phyloP scores from a whole-genome alignment of 2,113 vertebrate genomes.

The Sinocyclocheilus anshuiensis region DNA sequence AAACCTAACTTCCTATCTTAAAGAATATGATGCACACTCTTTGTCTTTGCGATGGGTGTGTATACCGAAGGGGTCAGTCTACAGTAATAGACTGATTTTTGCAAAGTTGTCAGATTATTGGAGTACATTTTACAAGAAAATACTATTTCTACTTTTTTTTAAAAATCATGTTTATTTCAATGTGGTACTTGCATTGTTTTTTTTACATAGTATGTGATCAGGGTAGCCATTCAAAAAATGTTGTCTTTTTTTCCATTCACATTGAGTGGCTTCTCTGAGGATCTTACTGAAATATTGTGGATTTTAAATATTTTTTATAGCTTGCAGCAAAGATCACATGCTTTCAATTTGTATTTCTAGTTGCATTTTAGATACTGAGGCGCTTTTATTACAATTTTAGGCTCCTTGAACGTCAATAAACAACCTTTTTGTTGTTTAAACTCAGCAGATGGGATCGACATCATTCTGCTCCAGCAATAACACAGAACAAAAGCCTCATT shows the following conservation, averaged over 20 bases:
- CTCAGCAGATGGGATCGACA: constrained; percentile 3
- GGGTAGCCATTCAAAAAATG: too few relatives aligned
- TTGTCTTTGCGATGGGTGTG: too few relatives aligned
- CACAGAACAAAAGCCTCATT: constrained; percentile 56
- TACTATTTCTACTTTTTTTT: too few relatives aligned
- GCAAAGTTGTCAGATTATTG: too few relatives aligned
- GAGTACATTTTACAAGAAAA: too few relatives aligned
- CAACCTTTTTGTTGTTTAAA: constrained; percentile 18
- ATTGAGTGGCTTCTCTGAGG: not conserved
- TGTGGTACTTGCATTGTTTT: too few relatives aligned
- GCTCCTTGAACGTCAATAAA: not conserved
- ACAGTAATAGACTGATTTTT: too few relatives aligned
- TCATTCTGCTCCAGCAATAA: constrained; percentile 26
- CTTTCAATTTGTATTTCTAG: not conserved
- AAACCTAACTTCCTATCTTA: too few relatives aligned
- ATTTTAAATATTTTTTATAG: not conserved
- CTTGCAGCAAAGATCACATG: not conserved
- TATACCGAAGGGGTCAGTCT: too few relatives aligned
- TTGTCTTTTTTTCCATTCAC: not conserved
- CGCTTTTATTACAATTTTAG: not conserved
- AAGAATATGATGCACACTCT: too few relatives aligned
- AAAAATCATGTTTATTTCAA: too few relatives aligned
- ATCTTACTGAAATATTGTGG: not conserved
- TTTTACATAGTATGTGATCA: too few relatives aligned
- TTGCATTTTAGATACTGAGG: not conserved